Evolutionary conservation across 2,888 invertebrate species (phyloP).

Genomic region (Pemphredon lugubris): DNA sequence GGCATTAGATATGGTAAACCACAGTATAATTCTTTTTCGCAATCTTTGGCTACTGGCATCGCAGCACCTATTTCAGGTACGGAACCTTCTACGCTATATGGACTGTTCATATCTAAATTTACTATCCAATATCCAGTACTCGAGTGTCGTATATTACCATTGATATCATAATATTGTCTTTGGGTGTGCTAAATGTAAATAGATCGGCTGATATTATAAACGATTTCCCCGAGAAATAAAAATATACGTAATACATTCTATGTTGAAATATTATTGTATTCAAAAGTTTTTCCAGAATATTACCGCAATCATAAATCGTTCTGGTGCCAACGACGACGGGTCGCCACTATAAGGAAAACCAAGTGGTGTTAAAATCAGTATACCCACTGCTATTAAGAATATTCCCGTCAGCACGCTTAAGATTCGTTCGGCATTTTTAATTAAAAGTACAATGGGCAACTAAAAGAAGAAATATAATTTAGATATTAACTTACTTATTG

Average conservation of each 20-base stretch:
- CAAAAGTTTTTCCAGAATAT: conserved; percentile 2
- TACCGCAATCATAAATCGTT: conserved; percentile 89
- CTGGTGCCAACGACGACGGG: conserved; percentile 85
- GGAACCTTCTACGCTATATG: conserved; percentile 83
- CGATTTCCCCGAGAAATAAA: background rate
- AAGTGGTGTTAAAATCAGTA: conserved; percentile 85
- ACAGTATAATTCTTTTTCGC: conserved; percentile 87
- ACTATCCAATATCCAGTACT: conserved; percentile 87
- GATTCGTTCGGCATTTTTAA: conserved; percentile 82
- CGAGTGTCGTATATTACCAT: conserved; percentile 81
- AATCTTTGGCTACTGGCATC: conserved; percentile 82
- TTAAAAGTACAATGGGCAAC: conserved; percentile 80
- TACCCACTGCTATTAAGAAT: conserved; percentile 82
- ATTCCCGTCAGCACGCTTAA: conserved; percentile 82
- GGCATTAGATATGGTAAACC: conserved; percentile 91
- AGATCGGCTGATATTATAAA: background rate
- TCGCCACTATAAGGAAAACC: conserved; percentile 89
- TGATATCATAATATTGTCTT: conserved; percentile 83
- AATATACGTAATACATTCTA: background rate
- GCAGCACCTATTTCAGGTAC: conserved; percentile 83
- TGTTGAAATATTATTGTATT: background rate
- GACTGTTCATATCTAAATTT: conserved; percentile 89
- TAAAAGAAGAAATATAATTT: conserved; percentile 65
- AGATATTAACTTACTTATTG: too few relatives aligned
- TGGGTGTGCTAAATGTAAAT: conserved; percentile 83